Base-by-base conservation (phyloP, 1,140 invertebrate genomes). In the Ceratina calcarata region DNA sequence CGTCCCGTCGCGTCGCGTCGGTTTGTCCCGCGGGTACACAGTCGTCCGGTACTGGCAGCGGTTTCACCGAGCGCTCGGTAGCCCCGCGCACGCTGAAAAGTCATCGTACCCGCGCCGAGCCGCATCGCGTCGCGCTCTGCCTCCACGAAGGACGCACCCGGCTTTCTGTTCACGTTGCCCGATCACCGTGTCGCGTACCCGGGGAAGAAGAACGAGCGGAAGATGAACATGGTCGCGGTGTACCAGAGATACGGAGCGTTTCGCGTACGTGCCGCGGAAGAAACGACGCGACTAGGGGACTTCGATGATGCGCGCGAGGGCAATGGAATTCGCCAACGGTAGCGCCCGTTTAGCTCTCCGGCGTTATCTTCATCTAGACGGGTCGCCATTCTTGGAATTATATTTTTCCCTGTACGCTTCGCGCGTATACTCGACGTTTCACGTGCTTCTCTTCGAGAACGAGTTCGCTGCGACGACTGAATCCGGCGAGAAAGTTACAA, bases 101-200 rank as follows among this genome's bases (percentile, higher is more conserved):
- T 79, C 67, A 75, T 85, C 75, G 71, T 81, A 84, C 73, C 58
- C 75, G 65, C 12, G 37, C n/a, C n/a, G n/a, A n/a, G n/a, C n/a
- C n/a, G n/a, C n/a, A n/a, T n/a, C n/a, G n/a, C n/a, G n/a, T n/a
- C n/a, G 37, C 37, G 37, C 58, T 32, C 2, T 22, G 61, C 58
- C 71, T 71, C 22, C 24, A 18, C 57, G 60, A 49, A 74, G 55
- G 64, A 85, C 55, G 65, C 74, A 78, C 27, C 66, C 32, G 66
- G 60, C 76, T 78, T 83, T 72, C 76, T 78, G 60, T 71, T 64
- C 58, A n/a, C 69, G 60, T 53, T 64, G 18, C 66, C 32, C 65
- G 53, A 6, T 18, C 18, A 67, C 49, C 37, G n/a, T 60, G 65
- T 61, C 10, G 64, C 55, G 62, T 18, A n/a, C 6, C 15, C 16